phyloP scores from a whole-genome alignment of 2,888 invertebrate genomes.

The Drosophila monieri region DNA sequence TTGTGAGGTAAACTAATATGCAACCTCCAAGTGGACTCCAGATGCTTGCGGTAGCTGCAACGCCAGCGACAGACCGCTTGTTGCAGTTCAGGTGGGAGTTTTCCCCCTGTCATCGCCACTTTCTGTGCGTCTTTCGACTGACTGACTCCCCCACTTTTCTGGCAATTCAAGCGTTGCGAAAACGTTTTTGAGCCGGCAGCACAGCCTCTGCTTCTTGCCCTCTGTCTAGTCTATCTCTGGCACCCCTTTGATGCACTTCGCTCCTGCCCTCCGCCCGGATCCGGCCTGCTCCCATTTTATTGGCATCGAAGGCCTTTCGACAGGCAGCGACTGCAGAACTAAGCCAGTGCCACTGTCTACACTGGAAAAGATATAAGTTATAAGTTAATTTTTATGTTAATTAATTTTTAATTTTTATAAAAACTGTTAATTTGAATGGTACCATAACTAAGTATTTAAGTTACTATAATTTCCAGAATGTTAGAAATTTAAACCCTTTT shows the following conservation, averaged over 20 bases:
- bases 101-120: constrained; percentile 12
- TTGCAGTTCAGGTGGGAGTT: constrained; percentile 12
- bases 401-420: too few relatives aligned
- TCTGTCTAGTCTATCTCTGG: constrained; percentile 27
- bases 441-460: too few relatives aligned
- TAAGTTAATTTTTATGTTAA: too few relatives aligned
- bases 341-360: constrained; percentile 50
- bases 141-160: constrained; percentile 26
- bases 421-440: too few relatives aligned
- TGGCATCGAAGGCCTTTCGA: constrained; percentile 72
- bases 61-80: not conserved
- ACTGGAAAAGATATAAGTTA: not conserved
- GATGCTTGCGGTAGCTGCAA: not conserved
- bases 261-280: not conserved
- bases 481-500: too few relatives aligned
- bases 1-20: not conserved
- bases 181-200: constrained; percentile 57
- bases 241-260: constrained; percentile 23
- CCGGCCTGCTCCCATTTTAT: constrained; percentile 54
- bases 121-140: constrained; percentile 33
- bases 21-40: not conserved
- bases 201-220: constrained; percentile 24
- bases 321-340: constrained; percentile 66
- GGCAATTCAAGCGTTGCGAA: constrained; percentile 73
- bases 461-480: too few relatives aligned